Percentiles rank a stretch among this genome's conserved stretches.
Evolutionary conservation across 2,113 vertebrate species (phyloP).

Genomic region (Tor tambroides): DNA sequence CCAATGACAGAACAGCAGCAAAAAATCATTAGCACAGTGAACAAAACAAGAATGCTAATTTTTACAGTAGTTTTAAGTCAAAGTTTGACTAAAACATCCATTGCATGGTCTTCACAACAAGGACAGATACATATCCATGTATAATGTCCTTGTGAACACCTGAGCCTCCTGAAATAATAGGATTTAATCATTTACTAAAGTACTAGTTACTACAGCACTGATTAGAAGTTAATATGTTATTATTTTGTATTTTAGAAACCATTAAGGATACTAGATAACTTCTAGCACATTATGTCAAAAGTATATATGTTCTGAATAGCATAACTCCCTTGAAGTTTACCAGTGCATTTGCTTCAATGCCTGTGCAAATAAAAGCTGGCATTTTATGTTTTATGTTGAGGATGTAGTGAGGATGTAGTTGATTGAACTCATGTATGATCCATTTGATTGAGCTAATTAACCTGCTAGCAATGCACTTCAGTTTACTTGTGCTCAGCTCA

Average conservation of each 20-base stretch:
- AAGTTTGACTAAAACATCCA: neutral
- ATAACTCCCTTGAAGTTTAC: neutral
- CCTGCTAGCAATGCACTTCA: neutral
- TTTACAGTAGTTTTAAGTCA: neutral
- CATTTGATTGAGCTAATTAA: neutral
- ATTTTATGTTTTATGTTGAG: neutral
- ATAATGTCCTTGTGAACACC: neutral
- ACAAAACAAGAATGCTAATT: neutral
- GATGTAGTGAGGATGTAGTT: neutral
- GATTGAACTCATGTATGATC: neutral
- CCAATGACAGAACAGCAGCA: constrained; percentile 48
- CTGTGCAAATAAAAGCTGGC: neutral
- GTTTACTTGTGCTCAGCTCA: too few species aligned
- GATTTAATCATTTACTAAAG: neutral
- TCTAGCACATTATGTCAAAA: neutral
- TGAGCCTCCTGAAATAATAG: neutral
- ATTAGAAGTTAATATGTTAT: neutral
- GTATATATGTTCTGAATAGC: neutral
- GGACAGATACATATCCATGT: too few species aligned
- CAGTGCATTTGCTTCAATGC: neutral
- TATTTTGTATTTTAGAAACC: neutral
- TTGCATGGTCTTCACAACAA: too few species aligned
- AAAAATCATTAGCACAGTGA: neutral
- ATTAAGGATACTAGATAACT: neutral
- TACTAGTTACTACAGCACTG: neutral